Evolutionary conservation across 64 coral and sea anemone species (phyloP), one percentile per base, ranked within the genome.

Genomic region (Dendrophyllia cribrosa): DNA sequence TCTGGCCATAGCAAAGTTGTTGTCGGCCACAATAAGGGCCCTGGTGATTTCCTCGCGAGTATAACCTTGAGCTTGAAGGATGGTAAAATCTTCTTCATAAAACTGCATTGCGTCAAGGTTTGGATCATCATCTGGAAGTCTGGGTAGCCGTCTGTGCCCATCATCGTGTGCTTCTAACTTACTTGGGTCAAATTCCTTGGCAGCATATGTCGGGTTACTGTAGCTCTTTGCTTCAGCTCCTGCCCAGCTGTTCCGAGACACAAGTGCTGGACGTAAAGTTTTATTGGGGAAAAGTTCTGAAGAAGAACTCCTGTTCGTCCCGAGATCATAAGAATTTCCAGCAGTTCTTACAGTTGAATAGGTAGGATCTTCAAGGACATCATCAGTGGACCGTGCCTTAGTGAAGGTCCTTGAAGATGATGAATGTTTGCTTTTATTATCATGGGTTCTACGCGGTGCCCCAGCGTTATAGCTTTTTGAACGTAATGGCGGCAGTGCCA

Each of bases 1-100:
- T 79, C 97, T 93, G 48, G 97, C 97, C 97, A 99, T 96, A 58
- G 97, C 97, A 96, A 99, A 99, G 77, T 99, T 99, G 78, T 99
- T 99, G 7, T 99, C 97, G 4, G 97, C 97, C 25, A 96, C 94
- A 86, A 99, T 96, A 12, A 99, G 77, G 22, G 97, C 97, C 87
- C 91, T 93, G 43, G 95, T 99, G 51, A 99, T 99, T 76, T 88
- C 94, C 16, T 99, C 94, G 17, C 97, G 89, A 14, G 94, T 68
- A 83, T 99, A 99, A 23, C 97, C 97, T 66, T 96, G 97, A 46
- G 91, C 91, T 83, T 96, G 88, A 66, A 99, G 91, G 85, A 99
- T 99, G 74, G 95, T 95, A 94, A 99, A 99, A 86, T 99, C 97
- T 65, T 99, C 97, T 84, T 99, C 97, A 66, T 99, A 93, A 89